These are phyloP conservation scores for Balaeniceps rex DNA, from an alignment of 2,113 vertebrate genomes.

Conservation along the genomic window DNA sequence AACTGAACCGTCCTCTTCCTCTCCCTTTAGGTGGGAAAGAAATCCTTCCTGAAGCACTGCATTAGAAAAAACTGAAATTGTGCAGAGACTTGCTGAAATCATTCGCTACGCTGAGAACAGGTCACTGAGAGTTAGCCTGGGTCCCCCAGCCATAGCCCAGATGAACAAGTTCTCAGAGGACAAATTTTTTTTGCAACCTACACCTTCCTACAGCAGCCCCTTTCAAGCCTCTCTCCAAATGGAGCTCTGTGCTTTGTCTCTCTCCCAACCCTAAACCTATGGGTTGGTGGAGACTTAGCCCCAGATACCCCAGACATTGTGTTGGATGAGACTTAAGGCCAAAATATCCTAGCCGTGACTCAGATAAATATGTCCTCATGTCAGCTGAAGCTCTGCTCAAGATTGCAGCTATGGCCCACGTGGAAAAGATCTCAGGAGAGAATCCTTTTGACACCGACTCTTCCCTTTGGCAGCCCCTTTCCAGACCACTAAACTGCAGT, in stretches of 20 bases:
- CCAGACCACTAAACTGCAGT: background rate
- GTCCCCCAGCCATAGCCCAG: background rate
- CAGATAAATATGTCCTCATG: background rate
- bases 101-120: background rate
- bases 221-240: background rate
- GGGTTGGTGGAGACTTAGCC: background rate
- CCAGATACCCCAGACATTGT: background rate
- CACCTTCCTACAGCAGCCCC: background rate
- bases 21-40: background rate
- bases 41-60: background rate
- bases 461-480: background rate
- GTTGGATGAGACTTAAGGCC: background rate
- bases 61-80: background rate
- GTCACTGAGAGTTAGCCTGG: rapidly evolving
- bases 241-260: background rate
- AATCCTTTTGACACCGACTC: background rate
- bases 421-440: background rate
- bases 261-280: background rate
- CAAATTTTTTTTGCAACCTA: background rate
- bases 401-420: background rate
- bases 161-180: background rate
- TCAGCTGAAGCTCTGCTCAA: background rate
- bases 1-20: background rate
- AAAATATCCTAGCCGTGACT: background rate
- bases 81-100: background rate